Evolutionary conservation across 2,797 vertebrate species (phyloP).

Genomic region (Halcyon leucocephala): DNA sequence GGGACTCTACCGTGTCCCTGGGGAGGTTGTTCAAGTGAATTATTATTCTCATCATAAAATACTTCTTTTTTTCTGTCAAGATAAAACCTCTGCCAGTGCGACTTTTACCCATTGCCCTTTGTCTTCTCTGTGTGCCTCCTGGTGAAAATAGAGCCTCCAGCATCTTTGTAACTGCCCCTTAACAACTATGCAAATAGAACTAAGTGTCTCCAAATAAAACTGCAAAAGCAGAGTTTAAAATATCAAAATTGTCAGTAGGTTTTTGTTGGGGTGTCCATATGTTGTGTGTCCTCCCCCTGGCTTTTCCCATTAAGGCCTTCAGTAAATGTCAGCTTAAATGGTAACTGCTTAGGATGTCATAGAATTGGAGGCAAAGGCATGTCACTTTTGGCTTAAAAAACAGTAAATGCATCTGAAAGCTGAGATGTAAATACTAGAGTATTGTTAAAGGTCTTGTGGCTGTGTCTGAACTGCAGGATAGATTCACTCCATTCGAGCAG

Average conservation of each 20-base stretch:
- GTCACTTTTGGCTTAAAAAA: not conserved
- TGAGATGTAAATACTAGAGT: not conserved
- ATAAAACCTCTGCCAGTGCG: not conserved
- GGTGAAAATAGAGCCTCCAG: not conserved
- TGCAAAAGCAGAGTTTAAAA: not conserved
- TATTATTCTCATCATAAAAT: not conserved
- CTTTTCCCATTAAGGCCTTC: not conserved
- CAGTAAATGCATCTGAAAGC: not conserved
- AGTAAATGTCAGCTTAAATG: not conserved
- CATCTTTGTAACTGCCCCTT: not conserved
- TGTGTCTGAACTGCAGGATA: not conserved
- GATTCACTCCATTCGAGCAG: not conserved
- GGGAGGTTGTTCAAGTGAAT: not conserved
- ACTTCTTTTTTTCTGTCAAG: not conserved
- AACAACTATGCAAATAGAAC: not conserved
- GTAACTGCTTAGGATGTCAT: not conserved
- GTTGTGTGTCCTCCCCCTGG: not conserved
- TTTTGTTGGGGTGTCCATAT: not conserved
- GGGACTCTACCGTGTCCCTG: not conserved
- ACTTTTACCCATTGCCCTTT: not conserved
- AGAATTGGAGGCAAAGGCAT: not conserved
- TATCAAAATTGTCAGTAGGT: not conserved
- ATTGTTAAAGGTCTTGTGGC: not conserved
- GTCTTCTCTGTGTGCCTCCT: not conserved
- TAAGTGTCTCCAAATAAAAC: not conserved